Evolutionary conservation across 1,140 invertebrate genomes (phyloP).

Genomic region (Anadara kagoshimensis): DNA sequence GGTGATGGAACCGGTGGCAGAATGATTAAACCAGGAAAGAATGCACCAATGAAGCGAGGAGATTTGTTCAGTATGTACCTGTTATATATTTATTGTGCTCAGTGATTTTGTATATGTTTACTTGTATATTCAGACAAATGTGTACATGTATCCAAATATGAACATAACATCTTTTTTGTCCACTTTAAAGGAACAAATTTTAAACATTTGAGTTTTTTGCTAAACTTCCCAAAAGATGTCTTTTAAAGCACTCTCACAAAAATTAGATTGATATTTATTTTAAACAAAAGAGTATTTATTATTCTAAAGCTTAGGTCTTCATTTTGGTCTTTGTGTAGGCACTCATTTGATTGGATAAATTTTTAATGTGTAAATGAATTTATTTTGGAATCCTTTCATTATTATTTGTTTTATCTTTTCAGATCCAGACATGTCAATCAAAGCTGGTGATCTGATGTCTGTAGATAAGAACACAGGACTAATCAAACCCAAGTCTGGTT

Average conservation of each 20-base stretch:
- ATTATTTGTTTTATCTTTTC: conserved; percentile 6
- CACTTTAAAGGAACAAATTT: too few relatives aligned
- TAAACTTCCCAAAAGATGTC: too few relatives aligned
- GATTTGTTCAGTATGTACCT: conserved; percentile 54
- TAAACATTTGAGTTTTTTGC: too few relatives aligned
- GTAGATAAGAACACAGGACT: conserved; percentile 62
- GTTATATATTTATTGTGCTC: too few relatives aligned
- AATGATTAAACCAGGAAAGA: conserved; percentile 53
- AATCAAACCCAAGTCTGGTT: conserved; percentile 53
- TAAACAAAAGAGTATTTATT: too few relatives aligned
- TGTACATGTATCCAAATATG: too few relatives aligned
- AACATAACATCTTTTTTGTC: not conserved
- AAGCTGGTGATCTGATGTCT: conserved; percentile 42
- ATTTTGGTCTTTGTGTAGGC: too few relatives aligned
- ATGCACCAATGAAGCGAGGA: conserved; percentile 50
- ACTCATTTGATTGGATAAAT: too few relatives aligned
- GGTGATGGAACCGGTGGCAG: conserved; percentile 63
- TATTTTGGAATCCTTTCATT: not conserved
- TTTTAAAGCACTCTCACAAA: not conserved
- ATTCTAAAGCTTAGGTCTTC: too few relatives aligned
- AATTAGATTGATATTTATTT: not conserved
- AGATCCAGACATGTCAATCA: conserved; percentile 44
- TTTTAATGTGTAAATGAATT: not conserved
- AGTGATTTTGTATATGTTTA: too few relatives aligned
- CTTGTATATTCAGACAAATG: too few relatives aligned